Conservation (phyloP, 2,113 vertebrate species). For the Galemys pyrenaicus region DNA sequence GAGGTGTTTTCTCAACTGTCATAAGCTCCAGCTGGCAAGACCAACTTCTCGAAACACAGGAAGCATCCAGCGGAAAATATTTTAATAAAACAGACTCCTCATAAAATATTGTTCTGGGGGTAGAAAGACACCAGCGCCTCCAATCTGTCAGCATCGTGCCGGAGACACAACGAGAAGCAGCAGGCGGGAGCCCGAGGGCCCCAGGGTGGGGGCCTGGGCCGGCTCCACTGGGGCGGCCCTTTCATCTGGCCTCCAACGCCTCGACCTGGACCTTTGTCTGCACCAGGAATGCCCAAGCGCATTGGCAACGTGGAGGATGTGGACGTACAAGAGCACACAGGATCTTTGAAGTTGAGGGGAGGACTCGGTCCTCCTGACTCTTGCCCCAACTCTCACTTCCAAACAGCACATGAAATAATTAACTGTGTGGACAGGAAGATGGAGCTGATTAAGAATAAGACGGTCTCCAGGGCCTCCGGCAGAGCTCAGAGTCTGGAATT, state of each 20-base stretch:
- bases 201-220: no score
- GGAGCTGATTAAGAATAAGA: background rate
- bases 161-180: constrained; percentile 23
- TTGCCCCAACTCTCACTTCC: constrained; percentile 19
- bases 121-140: constrained; percentile 41
- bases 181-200: background rate
- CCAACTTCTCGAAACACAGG: constrained; percentile 76
- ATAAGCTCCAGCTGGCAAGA: constrained; percentile 78
- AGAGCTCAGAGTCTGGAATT: background rate
- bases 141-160: constrained; percentile 58
- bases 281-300: background rate
- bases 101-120: constrained; percentile 66
- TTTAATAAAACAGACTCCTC: constrained; percentile 69
- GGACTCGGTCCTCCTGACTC: constrained; percentile 1
- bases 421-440: background rate
- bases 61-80: constrained; percentile 73
- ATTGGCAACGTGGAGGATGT: background rate
- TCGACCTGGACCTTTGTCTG: background rate
- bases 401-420: background rate
- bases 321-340: background rate
- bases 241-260: constrained; percentile 33
- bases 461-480: background rate
- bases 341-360: constrained; percentile 11
- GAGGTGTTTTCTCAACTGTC: constrained; percentile 76
- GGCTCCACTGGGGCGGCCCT: background rate